Percentiles rank a stretch among this genome's conserved stretches.
Conservation (phyloP, 1,140 invertebrate species). For the Ostrea denselamellosa region DNA sequence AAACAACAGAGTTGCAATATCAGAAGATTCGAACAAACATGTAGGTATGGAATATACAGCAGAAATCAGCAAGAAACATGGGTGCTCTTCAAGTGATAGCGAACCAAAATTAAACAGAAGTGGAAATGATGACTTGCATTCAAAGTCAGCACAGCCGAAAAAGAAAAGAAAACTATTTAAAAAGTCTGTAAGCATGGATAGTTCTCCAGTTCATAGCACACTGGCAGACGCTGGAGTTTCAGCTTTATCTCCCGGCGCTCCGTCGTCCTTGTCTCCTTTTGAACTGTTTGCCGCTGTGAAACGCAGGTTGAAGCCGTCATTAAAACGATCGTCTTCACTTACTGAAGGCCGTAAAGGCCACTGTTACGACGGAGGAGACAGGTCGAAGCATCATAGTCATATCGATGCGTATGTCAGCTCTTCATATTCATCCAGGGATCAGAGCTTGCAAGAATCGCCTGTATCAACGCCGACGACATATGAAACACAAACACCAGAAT, state of each 20-base stretch:
- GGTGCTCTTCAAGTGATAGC: neutral
- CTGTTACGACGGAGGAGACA: neutral
- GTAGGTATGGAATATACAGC: neutral
- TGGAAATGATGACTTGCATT: neutral
- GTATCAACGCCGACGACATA: neutral
- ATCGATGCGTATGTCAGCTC: neutral
- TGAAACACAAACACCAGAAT: neutral
- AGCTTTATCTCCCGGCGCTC: constrained; percentile 49
- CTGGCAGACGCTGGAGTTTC: constrained; percentile 52
- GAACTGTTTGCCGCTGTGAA: constrained; percentile 60
- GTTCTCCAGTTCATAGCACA: constrained; percentile 43
- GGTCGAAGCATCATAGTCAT: neutral
- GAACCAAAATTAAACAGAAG: neutral
- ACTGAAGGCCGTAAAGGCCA: constrained; percentile 39
- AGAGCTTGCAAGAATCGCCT: neutral
- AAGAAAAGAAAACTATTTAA: constrained; percentile 54
- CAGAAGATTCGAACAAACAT: neutral
- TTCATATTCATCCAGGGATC: neutral
- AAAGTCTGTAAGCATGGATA: constrained; percentile 57
- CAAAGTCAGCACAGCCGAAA: constrained; percentile 31
- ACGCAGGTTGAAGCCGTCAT: constrained; percentile 52
- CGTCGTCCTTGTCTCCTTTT: constrained; percentile 41
- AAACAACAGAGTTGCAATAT: neutral
- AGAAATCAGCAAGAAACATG: neutral
- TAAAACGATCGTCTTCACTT: constrained; percentile 55